Percentiles rank a stretch among this genome's conserved stretches.
Evolutionary conservation across 2,888 invertebrate genomes (phyloP).

Genomic region (Stegana nigrithorax): DNA sequence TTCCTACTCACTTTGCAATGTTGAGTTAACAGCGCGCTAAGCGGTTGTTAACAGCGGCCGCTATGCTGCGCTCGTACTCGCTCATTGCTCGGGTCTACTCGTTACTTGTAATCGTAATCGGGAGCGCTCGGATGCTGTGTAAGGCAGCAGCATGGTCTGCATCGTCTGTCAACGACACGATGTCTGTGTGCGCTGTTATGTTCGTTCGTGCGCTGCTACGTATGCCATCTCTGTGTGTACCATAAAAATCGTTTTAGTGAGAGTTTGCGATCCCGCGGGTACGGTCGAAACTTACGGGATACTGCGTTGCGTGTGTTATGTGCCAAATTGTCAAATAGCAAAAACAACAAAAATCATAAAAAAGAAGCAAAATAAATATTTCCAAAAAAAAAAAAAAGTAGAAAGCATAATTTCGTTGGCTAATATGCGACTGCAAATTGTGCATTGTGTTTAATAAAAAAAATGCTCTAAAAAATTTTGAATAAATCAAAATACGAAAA

Average conservation of each 20-base stretch:
- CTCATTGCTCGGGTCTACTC: background rate
- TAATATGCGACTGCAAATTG: too few species aligned
- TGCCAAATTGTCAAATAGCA: too few species aligned
- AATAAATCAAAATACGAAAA: too few species aligned
- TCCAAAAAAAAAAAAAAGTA: too few species aligned
- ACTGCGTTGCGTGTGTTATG: constrained; percentile 10
- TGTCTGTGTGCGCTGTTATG: background rate
- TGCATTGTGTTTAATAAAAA: too few species aligned
- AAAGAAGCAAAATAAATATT: too few species aligned
- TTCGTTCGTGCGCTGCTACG: too few species aligned
- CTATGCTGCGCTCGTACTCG: background rate
- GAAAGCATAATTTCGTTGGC: too few species aligned
- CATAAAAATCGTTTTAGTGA: constrained; percentile 68
- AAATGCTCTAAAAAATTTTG: too few species aligned
- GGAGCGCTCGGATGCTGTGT: constrained; percentile 44
- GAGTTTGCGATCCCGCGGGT: constrained; percentile 69
- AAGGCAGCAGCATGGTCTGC: constrained; percentile 23
- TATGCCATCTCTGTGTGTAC: constrained; percentile 57
- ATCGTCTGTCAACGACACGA: background rate
- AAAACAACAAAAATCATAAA: background rate
- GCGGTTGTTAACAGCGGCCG: background rate
- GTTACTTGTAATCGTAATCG: constrained; percentile 1
- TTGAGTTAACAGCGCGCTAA: too few species aligned
- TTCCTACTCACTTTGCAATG: too few species aligned
- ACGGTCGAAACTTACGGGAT: constrained; percentile 67